A percentile compares a stretch with the other conserved stretches of the same genome.
Conservation (phyloP, 2,113 vertebrate genomes). For the Elephas maximus region DNA sequence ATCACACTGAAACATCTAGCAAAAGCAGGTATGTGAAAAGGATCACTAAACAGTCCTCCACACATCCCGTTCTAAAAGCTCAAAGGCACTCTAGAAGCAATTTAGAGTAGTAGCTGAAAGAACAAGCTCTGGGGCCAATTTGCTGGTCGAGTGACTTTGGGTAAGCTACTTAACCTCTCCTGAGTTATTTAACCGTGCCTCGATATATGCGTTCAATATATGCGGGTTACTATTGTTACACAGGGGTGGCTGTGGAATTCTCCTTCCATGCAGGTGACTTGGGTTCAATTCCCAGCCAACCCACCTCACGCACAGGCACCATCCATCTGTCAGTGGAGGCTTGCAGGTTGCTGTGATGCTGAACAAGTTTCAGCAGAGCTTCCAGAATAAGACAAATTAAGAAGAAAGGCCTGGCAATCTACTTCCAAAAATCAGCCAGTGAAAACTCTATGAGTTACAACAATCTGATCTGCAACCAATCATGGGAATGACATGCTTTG, state of each 20-base stretch:
- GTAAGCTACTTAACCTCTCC: neutral
- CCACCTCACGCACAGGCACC: no score
- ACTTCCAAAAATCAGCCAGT: no score
- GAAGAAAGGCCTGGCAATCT: no score
- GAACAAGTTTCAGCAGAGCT: no score
- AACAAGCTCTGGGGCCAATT: neutral
- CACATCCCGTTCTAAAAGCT: neutral
- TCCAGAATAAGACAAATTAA: no score
- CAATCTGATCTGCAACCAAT: neutral
- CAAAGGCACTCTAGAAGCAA: neutral
- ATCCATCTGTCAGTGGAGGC: no score
- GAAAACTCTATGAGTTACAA: no score
- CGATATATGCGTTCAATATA: neutral
- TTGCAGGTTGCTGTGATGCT: no score
- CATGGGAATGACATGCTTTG: no score
- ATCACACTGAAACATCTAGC: neutral
- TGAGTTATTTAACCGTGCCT: neutral
- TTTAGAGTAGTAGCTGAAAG: neutral
- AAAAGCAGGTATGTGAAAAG: neutral
- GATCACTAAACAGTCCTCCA: neutral
- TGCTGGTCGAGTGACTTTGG: neutral
- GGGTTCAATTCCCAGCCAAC: no score
- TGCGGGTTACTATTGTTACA: neutral
- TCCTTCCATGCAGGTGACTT: no score
- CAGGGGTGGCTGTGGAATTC: no score